phyloP scores from a whole-genome alignment of 2,113 vertebrate species.

The Mus musculus region DNA sequence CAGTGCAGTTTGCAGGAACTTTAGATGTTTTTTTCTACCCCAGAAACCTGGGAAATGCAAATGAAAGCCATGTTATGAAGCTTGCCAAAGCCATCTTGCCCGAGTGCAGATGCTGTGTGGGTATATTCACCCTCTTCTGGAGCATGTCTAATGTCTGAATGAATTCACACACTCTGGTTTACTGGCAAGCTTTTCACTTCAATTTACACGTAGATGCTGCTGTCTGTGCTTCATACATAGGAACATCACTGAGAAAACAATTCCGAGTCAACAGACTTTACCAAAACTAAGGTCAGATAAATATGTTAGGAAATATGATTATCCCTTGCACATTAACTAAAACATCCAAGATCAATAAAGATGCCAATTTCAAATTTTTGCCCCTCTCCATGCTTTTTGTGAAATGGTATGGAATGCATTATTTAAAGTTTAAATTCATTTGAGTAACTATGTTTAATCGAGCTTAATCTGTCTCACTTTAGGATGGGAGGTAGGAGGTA shows the following conservation, averaged over 20 bases:
- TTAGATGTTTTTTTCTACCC: neutral
- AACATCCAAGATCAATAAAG: neutral
- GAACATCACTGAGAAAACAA: neutral
- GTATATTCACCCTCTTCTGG: neutral
- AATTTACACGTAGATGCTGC: neutral
- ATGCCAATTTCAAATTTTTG: neutral
- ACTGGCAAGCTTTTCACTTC: slow-evolving; percentile 18
- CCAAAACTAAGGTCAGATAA: neutral
- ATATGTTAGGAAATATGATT: neutral
- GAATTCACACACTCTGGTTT: neutral
- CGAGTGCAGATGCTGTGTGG: neutral
- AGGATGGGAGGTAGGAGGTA: neutral
- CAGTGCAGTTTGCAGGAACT: neutral
- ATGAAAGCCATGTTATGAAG: neutral
- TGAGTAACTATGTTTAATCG: neutral
- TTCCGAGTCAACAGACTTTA: slow-evolving; percentile 4
- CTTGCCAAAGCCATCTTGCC: neutral
- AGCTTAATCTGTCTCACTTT: neutral
- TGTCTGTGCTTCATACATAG: neutral
- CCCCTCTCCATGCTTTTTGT: neutral
- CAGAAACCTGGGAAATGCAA: neutral
- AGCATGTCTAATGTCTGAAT: neutral
- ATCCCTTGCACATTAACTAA: neutral
- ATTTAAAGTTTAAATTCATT: neutral
- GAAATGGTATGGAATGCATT: neutral